Evolutionary conservation across 1,140 invertebrate species (phyloP).

Genomic region (Zophobas atratus): DNA sequence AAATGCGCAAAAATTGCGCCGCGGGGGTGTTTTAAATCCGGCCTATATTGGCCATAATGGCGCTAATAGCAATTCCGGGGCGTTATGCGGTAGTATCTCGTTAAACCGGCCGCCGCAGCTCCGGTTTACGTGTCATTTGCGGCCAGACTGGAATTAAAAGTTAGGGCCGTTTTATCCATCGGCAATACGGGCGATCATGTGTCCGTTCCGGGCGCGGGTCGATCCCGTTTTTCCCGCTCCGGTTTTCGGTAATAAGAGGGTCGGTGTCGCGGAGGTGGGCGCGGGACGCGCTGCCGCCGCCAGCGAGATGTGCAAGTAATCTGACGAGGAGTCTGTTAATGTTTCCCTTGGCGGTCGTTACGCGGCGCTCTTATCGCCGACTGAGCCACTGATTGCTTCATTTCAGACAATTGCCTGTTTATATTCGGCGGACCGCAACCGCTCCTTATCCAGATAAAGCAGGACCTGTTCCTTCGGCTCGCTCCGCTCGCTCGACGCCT

Average conservation of each 20-base stretch:
- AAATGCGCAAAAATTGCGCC: slow-evolving; percentile 19
- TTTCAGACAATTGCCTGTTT: slow-evolving; percentile 70
- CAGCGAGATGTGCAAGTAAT: slow-evolving; percentile 68
- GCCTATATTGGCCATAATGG: slow-evolving; percentile 64
- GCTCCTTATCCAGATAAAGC: slow-evolving; percentile 63
- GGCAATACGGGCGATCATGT: slow-evolving; percentile 35
- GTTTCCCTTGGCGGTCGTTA: slow-evolving; percentile 68
- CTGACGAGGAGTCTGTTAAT: slow-evolving; percentile 69
- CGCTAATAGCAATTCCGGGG: slow-evolving; percentile 63
- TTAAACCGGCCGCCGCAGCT: slow-evolving; percentile 65
- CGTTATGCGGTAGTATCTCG: slow-evolving; percentile 66
- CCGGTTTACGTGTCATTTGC: slow-evolving; percentile 66
- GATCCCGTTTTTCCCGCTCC: background rate
- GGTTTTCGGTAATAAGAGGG: slow-evolving; percentile 16
- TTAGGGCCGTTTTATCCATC: slow-evolving; percentile 63
- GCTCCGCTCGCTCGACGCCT: slow-evolving; percentile 37
- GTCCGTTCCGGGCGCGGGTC: slow-evolving; percentile 24
- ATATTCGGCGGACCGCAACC: slow-evolving; percentile 67
- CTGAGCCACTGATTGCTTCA: slow-evolving; percentile 69
- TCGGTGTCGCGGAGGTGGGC: background rate
- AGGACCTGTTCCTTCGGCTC: slow-evolving; percentile 58
- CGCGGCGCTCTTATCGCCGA: slow-evolving; percentile 68
- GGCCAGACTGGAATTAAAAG: slow-evolving; percentile 66
- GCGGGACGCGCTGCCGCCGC: slow-evolving; percentile 35
- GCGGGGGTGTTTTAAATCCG: slow-evolving; percentile 59